Evolutionary conservation across 1,140 invertebrate species (phyloP).

Genomic region (Charaxes varanes): DNA sequence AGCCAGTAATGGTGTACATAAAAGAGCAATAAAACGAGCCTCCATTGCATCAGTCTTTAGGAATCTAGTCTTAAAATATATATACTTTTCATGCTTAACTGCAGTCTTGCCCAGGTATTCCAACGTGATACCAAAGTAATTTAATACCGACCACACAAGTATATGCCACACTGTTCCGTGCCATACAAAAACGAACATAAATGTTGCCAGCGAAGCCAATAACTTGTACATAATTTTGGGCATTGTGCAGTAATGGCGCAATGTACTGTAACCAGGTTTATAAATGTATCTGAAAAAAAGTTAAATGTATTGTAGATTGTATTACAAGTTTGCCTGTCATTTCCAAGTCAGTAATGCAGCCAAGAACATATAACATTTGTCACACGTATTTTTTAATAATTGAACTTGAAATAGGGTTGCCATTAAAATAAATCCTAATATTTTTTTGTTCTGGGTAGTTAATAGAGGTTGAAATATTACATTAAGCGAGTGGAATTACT

Average conservation of each 20-base stretch:
- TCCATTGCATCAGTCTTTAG: constrained; percentile 53
- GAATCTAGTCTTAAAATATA: constrained; percentile 49
- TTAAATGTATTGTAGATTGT: neutral
- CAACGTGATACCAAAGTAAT: constrained; percentile 84
- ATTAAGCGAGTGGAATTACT: too few species aligned
- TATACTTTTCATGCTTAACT: constrained; percentile 56
- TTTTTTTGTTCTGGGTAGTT: too few species aligned
- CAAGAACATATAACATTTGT: too few species aligned
- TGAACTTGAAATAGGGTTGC: too few species aligned
- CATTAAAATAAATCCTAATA: too few species aligned
- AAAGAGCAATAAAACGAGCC: constrained; percentile 77
- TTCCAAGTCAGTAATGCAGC: too few species aligned
- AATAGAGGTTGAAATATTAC: too few species aligned
- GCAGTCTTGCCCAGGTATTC: constrained; percentile 78
- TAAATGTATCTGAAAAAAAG: constrained; percentile 87
- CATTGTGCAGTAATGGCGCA: constrained; percentile 44
- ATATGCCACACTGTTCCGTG: constrained; percentile 87
- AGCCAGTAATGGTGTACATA: constrained; percentile 82
- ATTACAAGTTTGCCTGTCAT: too few species aligned
- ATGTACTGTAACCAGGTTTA: constrained; percentile 76
- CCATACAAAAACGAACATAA: constrained; percentile 92
- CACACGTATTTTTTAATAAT: too few species aligned
- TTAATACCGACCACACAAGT: constrained; percentile 88
- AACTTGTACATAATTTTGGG: constrained; percentile 76
- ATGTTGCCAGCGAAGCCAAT: constrained; percentile 85